Percentiles rank a stretch among this genome's conserved stretches.
These are phyloP conservation scores for Diphyllodes magnificus DNA, from an alignment of 2,113 vertebrate genomes.

Conservation along the genomic window DNA sequence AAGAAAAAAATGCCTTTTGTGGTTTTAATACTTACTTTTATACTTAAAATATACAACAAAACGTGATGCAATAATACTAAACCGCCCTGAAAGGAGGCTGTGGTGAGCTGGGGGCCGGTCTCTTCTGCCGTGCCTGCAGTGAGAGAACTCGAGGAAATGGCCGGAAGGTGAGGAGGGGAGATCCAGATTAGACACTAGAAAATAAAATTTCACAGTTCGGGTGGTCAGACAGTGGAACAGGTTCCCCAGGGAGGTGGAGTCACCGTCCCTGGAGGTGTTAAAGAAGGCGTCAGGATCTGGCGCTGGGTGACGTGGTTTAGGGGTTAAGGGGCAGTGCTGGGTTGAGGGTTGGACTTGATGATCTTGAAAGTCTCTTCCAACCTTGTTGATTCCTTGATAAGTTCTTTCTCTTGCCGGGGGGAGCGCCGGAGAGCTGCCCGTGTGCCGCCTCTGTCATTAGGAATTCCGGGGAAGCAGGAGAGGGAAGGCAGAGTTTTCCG, in stretches of 20 bases:
- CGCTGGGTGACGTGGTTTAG: not conserved
- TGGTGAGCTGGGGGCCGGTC: not conserved
- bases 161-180: no score
- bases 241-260: not conserved
- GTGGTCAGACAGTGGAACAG: not conserved
- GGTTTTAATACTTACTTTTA: not conserved
- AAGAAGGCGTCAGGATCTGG: no score
- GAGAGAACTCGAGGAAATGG: no score
- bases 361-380: not conserved
- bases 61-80: fast-evolving
- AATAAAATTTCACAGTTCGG: fast-evolving
- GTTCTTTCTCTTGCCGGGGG: fast-evolving
- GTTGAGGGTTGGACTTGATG: not conserved
- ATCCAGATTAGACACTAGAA: fast-evolving
- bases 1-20: fast-evolving
- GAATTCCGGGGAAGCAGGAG: not conserved
- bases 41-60: not conserved
- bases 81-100: no score
- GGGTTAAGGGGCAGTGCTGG: not conserved
- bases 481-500: not conserved
- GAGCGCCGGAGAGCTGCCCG: not conserved
- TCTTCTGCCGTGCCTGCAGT: no score
- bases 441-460: fast-evolving
- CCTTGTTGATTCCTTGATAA: fast-evolving
- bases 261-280: no score